Evolutionary conservation across 1,140 invertebrate species (phyloP), one percentile per base, ranked within the genome.

Genomic region (Drosophila eugracilis): DNA sequence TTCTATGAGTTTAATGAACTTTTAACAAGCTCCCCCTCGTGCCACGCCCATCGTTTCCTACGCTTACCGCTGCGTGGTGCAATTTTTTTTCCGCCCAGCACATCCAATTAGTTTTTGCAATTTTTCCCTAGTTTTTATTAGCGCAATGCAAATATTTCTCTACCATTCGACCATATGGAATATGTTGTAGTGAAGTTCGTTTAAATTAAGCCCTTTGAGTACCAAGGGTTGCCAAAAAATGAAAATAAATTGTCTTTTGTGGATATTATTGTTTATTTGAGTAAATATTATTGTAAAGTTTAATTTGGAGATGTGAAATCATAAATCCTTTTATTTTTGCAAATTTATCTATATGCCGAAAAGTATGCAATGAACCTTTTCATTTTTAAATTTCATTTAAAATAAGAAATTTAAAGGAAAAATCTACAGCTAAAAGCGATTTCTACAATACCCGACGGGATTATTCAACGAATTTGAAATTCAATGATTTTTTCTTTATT

Each of bases 1-100:
- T 88, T 83, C 83, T 88, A 78, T 83, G 78, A 88, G 84, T 88
- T 80, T 88, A 88, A 88, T 88, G 83, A 88, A 88, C 83, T 88
- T 88, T 88, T 88, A 88, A 88, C 83, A 88, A 88, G 80, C 80
- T 63, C 63, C 76, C 37, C 81, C 76, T 54, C 32, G 1, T 5
- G 32, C 42, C 34, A 26, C 44, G 12, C 17, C 49, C 39, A 37
- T 12, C 50, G 39, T 59, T 21, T 26, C 49, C 14, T 19, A 45
- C 44, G 36, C 60, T 53, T 50, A 24, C 42, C 63, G 44, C 21
- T 47, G 48, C 32, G 32, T 66, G 24, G 47, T 74, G 66, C 62
- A 67, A 71, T 78, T 75, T 52, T 52, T 41, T 52, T 53, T 60
- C 32, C 63, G 36, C 52, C 49, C 48, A 47, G 81, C 74, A 75